Evolutionary conservation across 2,113 vertebrate genomes (phyloP), one percentile per base, ranked within the genome.

Genomic region (Dicentrarchus labrax): DNA sequence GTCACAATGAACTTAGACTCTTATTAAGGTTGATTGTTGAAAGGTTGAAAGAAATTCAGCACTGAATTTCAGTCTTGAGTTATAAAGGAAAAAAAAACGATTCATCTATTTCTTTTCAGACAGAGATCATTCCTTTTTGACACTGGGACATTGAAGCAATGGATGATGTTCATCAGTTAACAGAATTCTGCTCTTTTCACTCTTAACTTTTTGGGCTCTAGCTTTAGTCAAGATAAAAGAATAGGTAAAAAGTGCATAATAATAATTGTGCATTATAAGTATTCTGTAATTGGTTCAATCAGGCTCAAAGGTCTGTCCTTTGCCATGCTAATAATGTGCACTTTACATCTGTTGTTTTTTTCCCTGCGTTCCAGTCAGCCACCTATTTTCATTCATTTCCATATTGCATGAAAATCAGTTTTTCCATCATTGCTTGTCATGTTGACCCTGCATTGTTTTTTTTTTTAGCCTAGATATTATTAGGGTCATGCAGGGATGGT

Each of bases 101-200:
- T 78, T 72, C 22, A 77, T 80, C 39, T 30, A 2, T 76, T 71
- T 51, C 22, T 53, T 54, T 9, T 71, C 30, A 47, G 36, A 15
- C 22, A n/a, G 57, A 72, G 75, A 69, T 74, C n/a, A 15, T 65
- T 75, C 0, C 38, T 85, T 43, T 85, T 41, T 66, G 47, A 85
- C 57, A 85, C 30, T 0, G 19, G 36, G 62, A 19, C 61, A 71
- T 1, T 62, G 50, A 65, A n/a, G 41, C 59, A 70, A 53, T 41
- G 48, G 59, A 84, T 22, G 17, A 67, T 76, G 59, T 65, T 81
- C 87, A 84, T 76, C 62, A 74, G 24, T 81, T 79, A 64, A 59
- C 36, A 62, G 38, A 57, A 72, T 39, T 65, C 43, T 36, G 17
- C 22, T 73, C 15, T 45, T 68, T 76, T 83, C 43, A 76, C n/a